Conservation (phyloP, 2,888 invertebrate species). For the Ariolimax columbianus region DNA sequence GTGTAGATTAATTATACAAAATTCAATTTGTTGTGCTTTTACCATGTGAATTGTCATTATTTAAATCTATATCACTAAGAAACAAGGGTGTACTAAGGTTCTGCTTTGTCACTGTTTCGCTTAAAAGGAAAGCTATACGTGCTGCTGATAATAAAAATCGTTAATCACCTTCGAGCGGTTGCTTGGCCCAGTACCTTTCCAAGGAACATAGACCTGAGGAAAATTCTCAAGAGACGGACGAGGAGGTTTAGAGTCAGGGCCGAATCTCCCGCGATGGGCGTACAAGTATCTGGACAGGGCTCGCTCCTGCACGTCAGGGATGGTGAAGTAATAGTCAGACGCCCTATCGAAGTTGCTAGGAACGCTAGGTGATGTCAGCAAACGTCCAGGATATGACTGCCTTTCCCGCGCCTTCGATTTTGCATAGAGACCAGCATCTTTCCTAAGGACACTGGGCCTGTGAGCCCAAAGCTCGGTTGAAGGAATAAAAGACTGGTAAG, state of each 20-base stretch:
- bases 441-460: conserved; percentile 22
- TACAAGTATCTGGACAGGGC: conserved; percentile 42
- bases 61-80: background rate
- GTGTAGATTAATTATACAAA: too few relatives aligned
- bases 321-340: conserved; percentile 38
- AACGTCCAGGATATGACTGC: background rate
- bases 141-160: background rate
- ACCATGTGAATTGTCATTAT: too few relatives aligned
- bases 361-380: conserved; percentile 17
- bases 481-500: background rate
- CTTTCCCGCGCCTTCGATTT: conserved; percentile 22
- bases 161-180: conserved; percentile 54
- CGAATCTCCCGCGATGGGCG: conserved; percentile 40
- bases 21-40: too few relatives aligned
- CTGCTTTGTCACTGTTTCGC: background rate
- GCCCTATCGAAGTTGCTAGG: conserved; percentile 33
- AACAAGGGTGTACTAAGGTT: background rate
- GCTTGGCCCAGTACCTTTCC: conserved; percentile 50
- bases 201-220: conserved; percentile 52
- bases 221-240: conserved; percentile 48
- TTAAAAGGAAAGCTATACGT: background rate
- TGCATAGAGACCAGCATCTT: conserved; percentile 23
- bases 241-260: conserved; percentile 44
- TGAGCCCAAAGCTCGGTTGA: conserved; percentile 46
- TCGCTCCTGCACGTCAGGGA: conserved; percentile 41